phyloP scores from a whole-genome alignment of 2,113 vertebrate genomes.

The Anser brachyrhynchus region DNA sequence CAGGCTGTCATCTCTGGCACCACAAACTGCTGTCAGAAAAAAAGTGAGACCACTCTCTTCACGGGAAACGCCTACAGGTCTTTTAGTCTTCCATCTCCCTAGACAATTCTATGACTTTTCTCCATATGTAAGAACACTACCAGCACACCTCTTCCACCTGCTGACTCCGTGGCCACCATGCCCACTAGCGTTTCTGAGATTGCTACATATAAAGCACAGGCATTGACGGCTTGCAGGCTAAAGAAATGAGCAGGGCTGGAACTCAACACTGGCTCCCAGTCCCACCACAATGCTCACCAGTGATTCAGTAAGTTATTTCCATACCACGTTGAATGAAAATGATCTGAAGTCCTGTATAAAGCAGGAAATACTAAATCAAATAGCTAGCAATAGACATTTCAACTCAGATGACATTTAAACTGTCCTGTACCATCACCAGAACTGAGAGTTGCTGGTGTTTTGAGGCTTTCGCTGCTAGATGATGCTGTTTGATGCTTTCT shows the following conservation, averaged over 20 bases:
- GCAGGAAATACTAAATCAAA: background rate
- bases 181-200: background rate
- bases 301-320: background rate
- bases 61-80: background rate
- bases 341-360: background rate
- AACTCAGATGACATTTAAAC: background rate
- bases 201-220: background rate
- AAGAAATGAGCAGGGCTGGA: background rate
- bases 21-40: background rate
- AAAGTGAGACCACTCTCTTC: background rate
- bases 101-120: background rate
- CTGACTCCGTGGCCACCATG: accelerated
- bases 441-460: background rate
- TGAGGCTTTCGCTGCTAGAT: background rate
- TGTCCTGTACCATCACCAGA: background rate
- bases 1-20: background rate
- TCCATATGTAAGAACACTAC: background rate
- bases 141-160: background rate
- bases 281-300: background rate
- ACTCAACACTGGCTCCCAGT: background rate
- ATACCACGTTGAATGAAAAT: background rate
- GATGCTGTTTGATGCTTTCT: background rate
- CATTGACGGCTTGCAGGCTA: background rate
- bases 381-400: background rate
- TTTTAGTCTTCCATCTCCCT: background rate